phyloP scores from a whole-genome alignment of 2,888 invertebrate species.

The Phorcus lineatus region DNA sequence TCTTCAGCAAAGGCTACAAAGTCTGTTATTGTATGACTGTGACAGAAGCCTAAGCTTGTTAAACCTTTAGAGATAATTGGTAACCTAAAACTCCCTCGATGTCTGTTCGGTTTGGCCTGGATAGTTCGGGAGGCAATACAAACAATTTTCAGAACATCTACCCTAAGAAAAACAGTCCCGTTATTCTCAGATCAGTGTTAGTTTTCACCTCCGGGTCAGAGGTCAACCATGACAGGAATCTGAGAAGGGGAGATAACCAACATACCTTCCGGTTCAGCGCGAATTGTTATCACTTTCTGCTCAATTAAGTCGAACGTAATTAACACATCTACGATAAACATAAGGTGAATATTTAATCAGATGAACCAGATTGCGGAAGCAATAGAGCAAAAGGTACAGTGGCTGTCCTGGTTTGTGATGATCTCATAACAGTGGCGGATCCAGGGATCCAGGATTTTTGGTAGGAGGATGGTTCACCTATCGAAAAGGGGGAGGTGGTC shows the following conservation, averaged over 20 bases:
- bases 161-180: neutral
- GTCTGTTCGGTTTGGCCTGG: neutral
- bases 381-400: too few relatives aligned
- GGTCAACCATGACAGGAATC: neutral
- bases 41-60: slow-evolving; percentile 4
- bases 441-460: too few relatives aligned
- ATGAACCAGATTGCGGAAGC: too few relatives aligned
- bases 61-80: slow-evolving; percentile 9
- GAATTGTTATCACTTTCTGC: slow-evolving; percentile 18
- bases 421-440: too few relatives aligned
- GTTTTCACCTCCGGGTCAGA: neutral
- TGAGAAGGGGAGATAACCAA: neutral
- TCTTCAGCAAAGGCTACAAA: neutral
- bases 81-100: neutral
- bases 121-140: neutral
- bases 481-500: too few relatives aligned
- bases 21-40: neutral
- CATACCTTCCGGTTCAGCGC: neutral
- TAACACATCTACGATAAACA: slow-evolving; percentile 20
- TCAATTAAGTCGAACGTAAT: neutral
- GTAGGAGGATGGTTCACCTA: too few relatives aligned
- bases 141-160: neutral
- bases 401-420: too few relatives aligned
- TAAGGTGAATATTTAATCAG: too few relatives aligned
- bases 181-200: neutral